phyloP scores from a whole-genome alignment of 1,140 invertebrate genomes.

The Calephelis nemesis region DNA sequence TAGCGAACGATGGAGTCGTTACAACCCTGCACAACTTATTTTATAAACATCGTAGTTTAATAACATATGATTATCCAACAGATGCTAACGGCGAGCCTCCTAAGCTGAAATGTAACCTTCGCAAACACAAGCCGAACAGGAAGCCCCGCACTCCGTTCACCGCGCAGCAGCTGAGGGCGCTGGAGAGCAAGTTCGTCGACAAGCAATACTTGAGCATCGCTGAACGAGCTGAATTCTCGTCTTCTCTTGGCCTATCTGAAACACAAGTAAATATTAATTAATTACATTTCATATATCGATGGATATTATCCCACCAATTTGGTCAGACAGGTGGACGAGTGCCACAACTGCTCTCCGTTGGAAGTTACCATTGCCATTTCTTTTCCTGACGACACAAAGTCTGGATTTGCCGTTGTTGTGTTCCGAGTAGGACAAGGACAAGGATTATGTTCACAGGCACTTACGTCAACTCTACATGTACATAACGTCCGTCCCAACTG shows the following conservation, averaged over 20 bases:
- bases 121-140: constrained; percentile 96
- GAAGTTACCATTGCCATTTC: too few relatives aligned
- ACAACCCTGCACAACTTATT: neutral
- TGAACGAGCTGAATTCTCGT: constrained; percentile 97
- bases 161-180: constrained; percentile 94
- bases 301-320: too few relatives aligned
- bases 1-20: neutral
- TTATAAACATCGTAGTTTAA: neutral
- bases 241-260: constrained; percentile 95
- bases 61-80: constrained; percentile 45
- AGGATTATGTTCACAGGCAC: too few relatives aligned
- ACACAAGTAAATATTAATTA: constrained; percentile 85
- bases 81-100: constrained; percentile 86
- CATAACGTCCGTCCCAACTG: too few relatives aligned
- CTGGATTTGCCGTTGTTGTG: too few relatives aligned
- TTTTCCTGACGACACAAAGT: too few relatives aligned
- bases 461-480: too few relatives aligned
- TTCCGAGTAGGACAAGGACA: too few relatives aligned
- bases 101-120: constrained; percentile 94
- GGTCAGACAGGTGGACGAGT: too few relatives aligned
- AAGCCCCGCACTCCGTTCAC: constrained; percentile 99
- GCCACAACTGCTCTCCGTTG: too few relatives aligned
- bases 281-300: neutral
- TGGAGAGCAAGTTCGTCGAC: constrained; percentile 97
- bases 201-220: constrained; percentile 98